Percentiles rank a stretch among this genome's conserved stretches.
These are phyloP conservation scores for Stenotaenia linearis DNA, from an alignment of 2,888 invertebrate species.

Conservation along the genomic window DNA sequence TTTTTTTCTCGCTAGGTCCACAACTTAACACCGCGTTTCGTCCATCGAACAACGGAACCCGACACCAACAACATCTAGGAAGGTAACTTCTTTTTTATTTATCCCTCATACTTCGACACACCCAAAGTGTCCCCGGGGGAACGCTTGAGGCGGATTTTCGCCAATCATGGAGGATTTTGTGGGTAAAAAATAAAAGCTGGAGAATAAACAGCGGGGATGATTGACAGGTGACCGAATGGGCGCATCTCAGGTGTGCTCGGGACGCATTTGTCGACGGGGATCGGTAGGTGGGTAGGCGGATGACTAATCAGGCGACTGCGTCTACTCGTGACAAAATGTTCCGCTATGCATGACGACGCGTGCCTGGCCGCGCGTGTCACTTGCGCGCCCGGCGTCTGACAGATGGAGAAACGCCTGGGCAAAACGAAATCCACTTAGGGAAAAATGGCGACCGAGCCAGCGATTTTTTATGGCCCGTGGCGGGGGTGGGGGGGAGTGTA, in stretches of 20 bases:
- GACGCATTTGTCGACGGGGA: background rate
- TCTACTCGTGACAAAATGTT: constrained; percentile 13
- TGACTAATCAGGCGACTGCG: constrained; percentile 12
- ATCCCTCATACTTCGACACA: background rate
- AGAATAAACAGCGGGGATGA: background rate
- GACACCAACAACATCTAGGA: background rate
- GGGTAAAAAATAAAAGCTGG: background rate
- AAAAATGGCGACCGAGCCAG: constrained; percentile 19
- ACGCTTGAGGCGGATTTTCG: background rate
- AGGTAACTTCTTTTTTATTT: background rate
- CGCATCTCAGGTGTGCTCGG: background rate
- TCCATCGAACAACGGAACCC: background rate
- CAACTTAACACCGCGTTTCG: background rate
- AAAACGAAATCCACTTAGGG: constrained; percentile 19
- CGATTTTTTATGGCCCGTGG: constrained; percentile 15
- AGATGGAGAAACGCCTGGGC: constrained; percentile 15
- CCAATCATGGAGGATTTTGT: background rate
- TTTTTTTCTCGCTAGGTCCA: constrained; percentile 4
- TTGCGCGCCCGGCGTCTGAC: constrained; percentile 15
- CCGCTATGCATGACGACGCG: constrained; percentile 19
- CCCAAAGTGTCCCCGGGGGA: background rate
- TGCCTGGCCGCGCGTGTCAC: constrained; percentile 19
- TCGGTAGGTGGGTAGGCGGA: background rate
- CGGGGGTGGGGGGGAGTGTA: background rate
- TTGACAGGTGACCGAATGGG: constrained; percentile 4